Conservation (phyloP, 2,113 vertebrate species). For the Elephantulus edwardii region DNA sequence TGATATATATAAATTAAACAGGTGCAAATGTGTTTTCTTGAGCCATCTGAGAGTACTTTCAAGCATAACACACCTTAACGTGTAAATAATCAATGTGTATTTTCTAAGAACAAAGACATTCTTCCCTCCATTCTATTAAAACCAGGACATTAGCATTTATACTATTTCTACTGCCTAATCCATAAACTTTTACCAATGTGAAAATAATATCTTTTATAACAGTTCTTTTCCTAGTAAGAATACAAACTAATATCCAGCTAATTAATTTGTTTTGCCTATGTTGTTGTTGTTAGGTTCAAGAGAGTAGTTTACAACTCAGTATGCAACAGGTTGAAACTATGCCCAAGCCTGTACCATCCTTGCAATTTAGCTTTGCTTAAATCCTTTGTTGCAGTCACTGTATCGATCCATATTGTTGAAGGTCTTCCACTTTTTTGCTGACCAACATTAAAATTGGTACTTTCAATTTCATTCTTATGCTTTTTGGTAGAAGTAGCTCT, state of each 20-base stretch:
- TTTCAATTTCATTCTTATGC: too few species aligned
- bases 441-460: too few species aligned
- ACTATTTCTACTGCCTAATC: neutral
- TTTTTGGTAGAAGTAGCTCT: too few species aligned
- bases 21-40: neutral
- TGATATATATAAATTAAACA: too few species aligned
- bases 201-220: conserved; percentile 13
- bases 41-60: conserved; percentile 4
- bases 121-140: conserved; percentile 9
- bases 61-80: neutral
- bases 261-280: neutral
- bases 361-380: too few species aligned
- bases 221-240: conserved; percentile 15
- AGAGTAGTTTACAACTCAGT: too few species aligned
- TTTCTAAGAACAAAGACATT: neutral
- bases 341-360: too few species aligned
- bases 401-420: too few species aligned
- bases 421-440: too few species aligned
- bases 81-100: neutral
- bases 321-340: too few species aligned
- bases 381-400: too few species aligned
- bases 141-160: neutral
- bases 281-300: neutral
- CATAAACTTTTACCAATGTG: neutral
- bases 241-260: neutral